Percentiles rank a stretch among this genome's conserved stretches.
phyloP scores from a whole-genome alignment of 2,797 vertebrate genomes.

The Euphonia xanthogaster region DNA sequence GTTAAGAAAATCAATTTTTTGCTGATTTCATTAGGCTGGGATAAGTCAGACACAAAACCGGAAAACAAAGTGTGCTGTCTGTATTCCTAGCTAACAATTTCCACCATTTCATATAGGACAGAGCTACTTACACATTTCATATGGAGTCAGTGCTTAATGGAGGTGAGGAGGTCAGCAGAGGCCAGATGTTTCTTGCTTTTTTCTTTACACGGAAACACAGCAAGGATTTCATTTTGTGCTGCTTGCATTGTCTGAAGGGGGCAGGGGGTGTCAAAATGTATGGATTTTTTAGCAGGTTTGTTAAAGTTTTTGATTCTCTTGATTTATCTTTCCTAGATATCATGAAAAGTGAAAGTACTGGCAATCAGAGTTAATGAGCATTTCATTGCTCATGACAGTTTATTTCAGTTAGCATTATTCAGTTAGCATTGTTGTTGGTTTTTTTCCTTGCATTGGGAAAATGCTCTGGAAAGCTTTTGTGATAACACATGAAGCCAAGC shows the following conservation, averaged over 20 bases:
- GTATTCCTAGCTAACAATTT: background rate
- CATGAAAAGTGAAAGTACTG: conserved; percentile 64
- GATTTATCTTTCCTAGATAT: conserved; percentile 63
- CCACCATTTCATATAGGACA: background rate
- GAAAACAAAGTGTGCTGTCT: background rate
- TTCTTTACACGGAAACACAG: conserved; percentile 39
- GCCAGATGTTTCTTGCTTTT: background rate
- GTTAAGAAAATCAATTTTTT: background rate
- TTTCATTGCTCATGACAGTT: conserved; percentile 68
- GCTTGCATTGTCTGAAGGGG: conserved; percentile 27
- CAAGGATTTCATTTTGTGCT: conserved; percentile 46
- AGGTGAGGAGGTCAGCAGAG: conserved; percentile 53
- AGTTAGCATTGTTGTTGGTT: conserved; percentile 39
- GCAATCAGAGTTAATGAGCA: conserved; percentile 71
- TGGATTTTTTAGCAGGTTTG: conserved; percentile 57
- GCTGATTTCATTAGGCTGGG: background rate
- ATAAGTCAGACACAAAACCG: background rate
- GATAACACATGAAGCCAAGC: background rate
- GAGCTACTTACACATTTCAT: conserved; percentile 22
- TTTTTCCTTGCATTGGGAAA: conserved; percentile 5
- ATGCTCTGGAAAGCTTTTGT: background rate
- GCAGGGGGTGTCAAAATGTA: conserved; percentile 50
- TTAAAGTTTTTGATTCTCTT: conserved; percentile 67
- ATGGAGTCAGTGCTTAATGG: background rate
- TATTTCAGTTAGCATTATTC: conserved; percentile 66